A percentile compares a stretch with the other conserved stretches of the same genome.
Conservation (phyloP, 2,888 invertebrate species). For the Penaeus monodon region DNA sequence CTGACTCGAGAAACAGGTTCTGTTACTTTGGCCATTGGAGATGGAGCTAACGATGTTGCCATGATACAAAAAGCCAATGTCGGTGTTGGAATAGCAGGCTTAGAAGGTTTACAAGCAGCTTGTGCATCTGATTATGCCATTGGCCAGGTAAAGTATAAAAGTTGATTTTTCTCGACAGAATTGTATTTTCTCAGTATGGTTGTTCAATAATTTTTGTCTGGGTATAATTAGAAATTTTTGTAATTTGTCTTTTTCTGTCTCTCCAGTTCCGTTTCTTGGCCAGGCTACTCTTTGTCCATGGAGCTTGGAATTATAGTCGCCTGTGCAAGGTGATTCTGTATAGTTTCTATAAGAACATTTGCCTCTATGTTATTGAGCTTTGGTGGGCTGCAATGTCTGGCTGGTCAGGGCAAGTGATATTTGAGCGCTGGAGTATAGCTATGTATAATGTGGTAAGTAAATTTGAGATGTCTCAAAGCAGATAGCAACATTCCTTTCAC, state of each 20-base stretch:
- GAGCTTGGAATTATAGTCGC: slow-evolving; percentile 98
- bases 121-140: slow-evolving; percentile 99
- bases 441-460: slow-evolving; percentile 90
- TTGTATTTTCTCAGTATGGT: neutral
- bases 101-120: slow-evolving; percentile 98
- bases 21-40: slow-evolving; percentile 94
- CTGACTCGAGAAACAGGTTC: slow-evolving; percentile 79
- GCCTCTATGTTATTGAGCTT: slow-evolving; percentile 97
- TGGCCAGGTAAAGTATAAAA: slow-evolving; percentile 73
- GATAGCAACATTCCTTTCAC: no score
- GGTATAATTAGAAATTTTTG: neutral
- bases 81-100: slow-evolving; percentile 96
- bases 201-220: neutral
- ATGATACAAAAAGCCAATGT: slow-evolving; percentile 99
- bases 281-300: slow-evolving; percentile 93
- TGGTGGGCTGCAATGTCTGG: slow-evolving; percentile 99
- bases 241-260: slow-evolving; percentile 66
- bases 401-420: slow-evolving; percentile 98
- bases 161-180: neutral
- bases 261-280: slow-evolving; percentile 89
- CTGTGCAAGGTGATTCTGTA: slow-evolving; percentile 95
- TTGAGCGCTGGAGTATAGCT: slow-evolving; percentile 98
- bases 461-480: neutral
- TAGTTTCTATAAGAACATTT: slow-evolving; percentile 99
- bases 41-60: slow-evolving; percentile 97